Evolutionary conservation across 2,888 invertebrate species (phyloP).

Genomic region (Odontomyia ornata): DNA sequence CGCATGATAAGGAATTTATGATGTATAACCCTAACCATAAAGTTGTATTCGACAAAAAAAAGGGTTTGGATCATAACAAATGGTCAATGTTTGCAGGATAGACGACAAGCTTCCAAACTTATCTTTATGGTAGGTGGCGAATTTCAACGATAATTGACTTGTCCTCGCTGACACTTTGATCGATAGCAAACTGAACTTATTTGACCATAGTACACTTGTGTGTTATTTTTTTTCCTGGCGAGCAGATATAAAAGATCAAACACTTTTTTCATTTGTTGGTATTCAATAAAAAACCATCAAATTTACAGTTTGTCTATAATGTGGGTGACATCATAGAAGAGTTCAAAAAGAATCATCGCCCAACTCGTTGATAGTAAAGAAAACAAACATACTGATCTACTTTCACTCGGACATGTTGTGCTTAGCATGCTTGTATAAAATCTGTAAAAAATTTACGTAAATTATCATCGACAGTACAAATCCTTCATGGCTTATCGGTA

Average conservation of each 20-base stretch:
- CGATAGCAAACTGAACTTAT: constrained; percentile 5
- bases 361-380: not conserved
- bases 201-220: constrained; percentile 32
- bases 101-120: not conserved
- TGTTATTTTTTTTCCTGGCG: too few relatives aligned
- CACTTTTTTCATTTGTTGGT: too few relatives aligned
- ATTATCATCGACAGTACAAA: not conserved
- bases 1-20: not conserved
- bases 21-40: not conserved
- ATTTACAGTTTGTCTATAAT: not conserved
- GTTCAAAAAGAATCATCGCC: not conserved
- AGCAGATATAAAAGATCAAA: too few relatives aligned
- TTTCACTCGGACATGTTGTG: not conserved
- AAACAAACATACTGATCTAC: not conserved
- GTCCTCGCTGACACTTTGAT: constrained; percentile 10
- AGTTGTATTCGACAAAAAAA: not conserved
- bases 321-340: constrained; percentile 23
- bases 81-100: not conserved
- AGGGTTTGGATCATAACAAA: not conserved
- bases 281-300: not conserved
- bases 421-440: not conserved
- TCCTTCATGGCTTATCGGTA: constrained; percentile 15
- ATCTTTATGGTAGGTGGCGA: constrained; percentile 18
- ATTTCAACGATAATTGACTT: not conserved
- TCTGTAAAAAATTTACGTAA: not conserved